These are phyloP conservation scores for Polydrusus tereticollis DNA, from an alignment of 2,888 invertebrate genomes.

Conservation along the genomic window DNA sequence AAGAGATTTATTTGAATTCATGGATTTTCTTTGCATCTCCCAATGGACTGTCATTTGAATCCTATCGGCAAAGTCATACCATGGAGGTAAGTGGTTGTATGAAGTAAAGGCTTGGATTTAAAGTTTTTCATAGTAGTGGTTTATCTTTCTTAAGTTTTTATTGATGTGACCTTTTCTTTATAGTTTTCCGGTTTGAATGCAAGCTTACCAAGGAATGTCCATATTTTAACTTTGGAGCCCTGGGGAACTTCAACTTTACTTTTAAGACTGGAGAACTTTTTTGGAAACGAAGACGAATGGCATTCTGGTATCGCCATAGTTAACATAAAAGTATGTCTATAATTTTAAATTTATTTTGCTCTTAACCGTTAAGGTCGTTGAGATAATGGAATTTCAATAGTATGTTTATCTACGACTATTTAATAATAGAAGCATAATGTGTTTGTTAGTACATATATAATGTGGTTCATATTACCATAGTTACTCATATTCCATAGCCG, in stretches of 20 bases:
- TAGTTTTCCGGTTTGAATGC: constrained; percentile 54
- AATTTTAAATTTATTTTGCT: background rate
- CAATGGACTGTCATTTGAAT: constrained; percentile 23
- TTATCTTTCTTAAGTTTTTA: no score
- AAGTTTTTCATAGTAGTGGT: constrained; percentile 67
- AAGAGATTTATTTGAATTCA: constrained; percentile 30
- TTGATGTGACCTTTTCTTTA: no score
- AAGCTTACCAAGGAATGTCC: constrained; percentile 70
- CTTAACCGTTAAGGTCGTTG: no score
- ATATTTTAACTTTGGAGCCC: constrained; percentile 73
- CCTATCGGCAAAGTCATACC: constrained; percentile 12
- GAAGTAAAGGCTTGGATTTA: background rate
- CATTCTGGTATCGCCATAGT: constrained; percentile 20
- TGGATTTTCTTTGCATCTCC: constrained; percentile 37
- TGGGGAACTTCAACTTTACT: constrained; percentile 71
- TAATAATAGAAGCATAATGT: no score
- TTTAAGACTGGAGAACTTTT: constrained; percentile 73
- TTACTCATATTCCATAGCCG: no score
- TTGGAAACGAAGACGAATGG: constrained; percentile 65
- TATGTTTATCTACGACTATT: no score
- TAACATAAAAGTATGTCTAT: constrained; percentile 22
- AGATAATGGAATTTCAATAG: no score
- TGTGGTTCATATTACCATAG: no score
- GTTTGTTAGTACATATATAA: no score
- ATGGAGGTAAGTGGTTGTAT: constrained; percentile 19